phyloP scores from a whole-genome alignment of 1,140 invertebrate species.

The Eupeodes corollae region DNA sequence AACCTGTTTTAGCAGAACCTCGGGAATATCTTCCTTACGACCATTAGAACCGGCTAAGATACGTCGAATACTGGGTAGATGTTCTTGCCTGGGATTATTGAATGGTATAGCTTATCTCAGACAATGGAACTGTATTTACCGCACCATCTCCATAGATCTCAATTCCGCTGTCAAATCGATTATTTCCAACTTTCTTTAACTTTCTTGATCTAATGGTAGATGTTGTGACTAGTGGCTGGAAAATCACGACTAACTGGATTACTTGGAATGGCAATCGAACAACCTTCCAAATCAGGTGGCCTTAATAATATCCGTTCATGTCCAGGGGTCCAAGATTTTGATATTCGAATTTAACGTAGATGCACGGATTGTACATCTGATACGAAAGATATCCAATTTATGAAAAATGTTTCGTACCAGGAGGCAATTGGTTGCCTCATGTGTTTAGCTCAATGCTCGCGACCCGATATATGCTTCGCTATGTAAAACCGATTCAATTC shows the following conservation, averaged over 20 bases:
- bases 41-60: conserved; percentile 72
- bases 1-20: conserved; percentile 54
- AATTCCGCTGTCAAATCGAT: conserved; percentile 6
- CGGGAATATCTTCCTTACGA: conserved; percentile 63
- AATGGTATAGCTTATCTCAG: conserved; percentile 13
- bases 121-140: conserved; percentile 24
- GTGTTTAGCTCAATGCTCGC: too few relatives aligned
- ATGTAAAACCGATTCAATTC: too few relatives aligned
- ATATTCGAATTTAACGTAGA: too few relatives aligned
- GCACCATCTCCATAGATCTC: conserved; percentile 27
- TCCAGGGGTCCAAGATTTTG: too few relatives aligned
- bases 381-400: too few relatives aligned
- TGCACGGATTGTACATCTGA: too few relatives aligned
- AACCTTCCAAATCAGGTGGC: conserved; percentile 38
- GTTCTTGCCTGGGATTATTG: conserved; percentile 41
- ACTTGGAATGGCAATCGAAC: neutral
- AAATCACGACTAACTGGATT: neutral
- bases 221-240: conserved; percentile 8
- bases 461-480: too few relatives aligned
- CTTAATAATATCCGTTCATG: conserved; percentile 69
- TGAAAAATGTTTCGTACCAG: too few relatives aligned
- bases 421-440: too few relatives aligned
- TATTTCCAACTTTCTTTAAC: conserved; percentile 39
- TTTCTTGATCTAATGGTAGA: conserved; percentile 9
- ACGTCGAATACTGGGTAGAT: conserved; percentile 60